A percentile compares a stretch with the other conserved stretches of the same genome.
phyloP scores from a whole-genome alignment of 1,140 invertebrate genomes.

The Hormaphis cornu region DNA sequence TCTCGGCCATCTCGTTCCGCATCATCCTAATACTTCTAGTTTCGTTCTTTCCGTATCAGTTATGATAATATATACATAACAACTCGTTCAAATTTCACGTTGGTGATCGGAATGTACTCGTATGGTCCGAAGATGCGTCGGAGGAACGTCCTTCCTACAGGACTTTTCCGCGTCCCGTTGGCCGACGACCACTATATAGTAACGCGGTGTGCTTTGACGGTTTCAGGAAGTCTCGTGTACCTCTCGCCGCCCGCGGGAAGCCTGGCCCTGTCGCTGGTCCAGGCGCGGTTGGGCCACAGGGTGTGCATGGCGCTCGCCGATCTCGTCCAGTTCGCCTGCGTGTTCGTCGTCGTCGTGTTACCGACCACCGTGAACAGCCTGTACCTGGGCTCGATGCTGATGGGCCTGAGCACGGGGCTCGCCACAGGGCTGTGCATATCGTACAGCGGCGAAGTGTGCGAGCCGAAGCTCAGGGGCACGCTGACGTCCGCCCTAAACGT shows the following conservation, averaged over 20 bases:
- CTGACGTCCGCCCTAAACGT: slow-evolving; percentile 12
- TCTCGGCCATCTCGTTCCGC: no score
- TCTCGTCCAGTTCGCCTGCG: background rate
- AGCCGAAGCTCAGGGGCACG: background rate
- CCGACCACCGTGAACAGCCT: background rate
- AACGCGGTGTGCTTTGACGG: background rate
- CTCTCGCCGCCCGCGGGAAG: background rate
- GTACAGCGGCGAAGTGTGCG: slow-evolving; percentile 19
- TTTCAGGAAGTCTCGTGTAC: slow-evolving; percentile 11
- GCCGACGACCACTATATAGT: background rate
- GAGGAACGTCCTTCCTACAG: no score
- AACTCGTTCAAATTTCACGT: no score
- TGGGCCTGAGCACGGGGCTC: slow-evolving; percentile 6
- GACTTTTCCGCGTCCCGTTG: no score
- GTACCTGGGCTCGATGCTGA: background rate
- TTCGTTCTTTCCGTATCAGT: no score
- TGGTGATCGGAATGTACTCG: no score
- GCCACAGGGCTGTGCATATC: background rate
- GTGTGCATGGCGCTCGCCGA: background rate
- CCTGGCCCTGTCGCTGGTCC: background rate
- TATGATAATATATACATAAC: no score
- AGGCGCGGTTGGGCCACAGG: background rate
- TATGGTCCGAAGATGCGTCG: no score
- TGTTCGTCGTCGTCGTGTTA: background rate
- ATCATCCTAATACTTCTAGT: no score